Conservation (phyloP, 2,888 invertebrate genomes). For the Hesperia comma region DNA sequence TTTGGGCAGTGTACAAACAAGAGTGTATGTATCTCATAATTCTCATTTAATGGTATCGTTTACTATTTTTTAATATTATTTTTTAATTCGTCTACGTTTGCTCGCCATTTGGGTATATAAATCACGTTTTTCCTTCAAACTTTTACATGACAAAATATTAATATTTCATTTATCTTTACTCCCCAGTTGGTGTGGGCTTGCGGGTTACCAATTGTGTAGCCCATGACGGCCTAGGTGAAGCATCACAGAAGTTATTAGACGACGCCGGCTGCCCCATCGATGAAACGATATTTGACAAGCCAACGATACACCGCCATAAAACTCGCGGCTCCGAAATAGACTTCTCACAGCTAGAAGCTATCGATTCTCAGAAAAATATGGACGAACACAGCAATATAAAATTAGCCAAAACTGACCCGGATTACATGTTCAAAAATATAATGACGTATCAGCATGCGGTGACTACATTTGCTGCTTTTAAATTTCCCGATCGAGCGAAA, state of each 20-base stretch:
- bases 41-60: too few species aligned
- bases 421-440: conserved; percentile 71
- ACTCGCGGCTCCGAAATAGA: conserved; percentile 69
- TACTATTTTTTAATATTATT: too few species aligned
- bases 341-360: conserved; percentile 65
- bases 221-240: conserved; percentile 90
- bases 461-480: conserved; percentile 91
- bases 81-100: too few species aligned
- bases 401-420: conserved; percentile 64
- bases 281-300: conserved; percentile 85
- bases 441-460: conserved; percentile 81
- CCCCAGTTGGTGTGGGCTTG: conserved; percentile 88
- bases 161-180: conserved; percentile 21
- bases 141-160: not conserved
- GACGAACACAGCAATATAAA: conserved; percentile 62
- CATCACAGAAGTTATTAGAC: conserved; percentile 89
- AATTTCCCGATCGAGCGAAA: conserved; percentile 91
- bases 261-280: conserved; percentile 90
- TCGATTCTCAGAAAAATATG: conserved; percentile 62
- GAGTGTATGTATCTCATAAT: too few species aligned
- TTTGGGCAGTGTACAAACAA: too few species aligned
- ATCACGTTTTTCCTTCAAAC: too few species aligned
- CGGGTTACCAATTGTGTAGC: conserved; percentile 90
- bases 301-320: conserved; percentile 73
- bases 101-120: too few species aligned